Base-by-base conservation (phyloP, 2,888 invertebrate genomes). In the Drosophila niveifrons region DNA sequence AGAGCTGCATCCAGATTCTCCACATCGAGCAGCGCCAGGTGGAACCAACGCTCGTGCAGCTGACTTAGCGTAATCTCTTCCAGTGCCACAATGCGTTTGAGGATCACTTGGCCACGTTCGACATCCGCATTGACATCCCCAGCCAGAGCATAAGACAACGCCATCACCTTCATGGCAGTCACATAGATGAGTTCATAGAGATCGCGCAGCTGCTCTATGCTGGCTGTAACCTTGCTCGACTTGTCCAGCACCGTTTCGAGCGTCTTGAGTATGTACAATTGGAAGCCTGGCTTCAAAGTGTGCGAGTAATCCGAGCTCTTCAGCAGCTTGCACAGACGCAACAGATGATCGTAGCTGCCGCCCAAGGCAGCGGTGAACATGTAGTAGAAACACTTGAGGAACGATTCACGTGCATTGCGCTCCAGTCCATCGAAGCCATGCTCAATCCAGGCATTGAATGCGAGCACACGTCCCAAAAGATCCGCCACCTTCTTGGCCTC, bases 401-500 rank as follows among this genome's bases (percentile, higher is more conserved):
- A 90, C 0, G 92, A 92, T 41, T 91, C 87, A 1, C 89, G 88
- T 1, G 85, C 73, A 67, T 90, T 85, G 13, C 84, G 90, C 52
- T 85, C 85, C 11, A 93, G 65, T 0, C 90, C 90, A 17, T 90
- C 87, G 23, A 92, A 86, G 0, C 88, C 91, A 56, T 91, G 90
- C 4, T 90, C 78, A 18, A 89, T 88, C 93, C 93, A 93, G 18
- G 91, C 91, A 1, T 81, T 76, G 63, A 91, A 92, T 13, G 67
- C 72, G 1, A 93, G 59, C 3, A 93, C 75, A 2, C 91, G 83
- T 2, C 93, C 93, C 88, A 92, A 85, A 11, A 93, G 59, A 74
- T 92, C 90, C 0, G 92, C 85, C 1, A 91, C 91, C 67, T 91
- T 91, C 10, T 86, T 63, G 0, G 93, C 92, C 64, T 92, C 90